Evolutionary conservation across 2,888 invertebrate species (phyloP), one percentile per base, ranked within the genome.

Genomic region (Fissipunctia ypsillon): DNA sequence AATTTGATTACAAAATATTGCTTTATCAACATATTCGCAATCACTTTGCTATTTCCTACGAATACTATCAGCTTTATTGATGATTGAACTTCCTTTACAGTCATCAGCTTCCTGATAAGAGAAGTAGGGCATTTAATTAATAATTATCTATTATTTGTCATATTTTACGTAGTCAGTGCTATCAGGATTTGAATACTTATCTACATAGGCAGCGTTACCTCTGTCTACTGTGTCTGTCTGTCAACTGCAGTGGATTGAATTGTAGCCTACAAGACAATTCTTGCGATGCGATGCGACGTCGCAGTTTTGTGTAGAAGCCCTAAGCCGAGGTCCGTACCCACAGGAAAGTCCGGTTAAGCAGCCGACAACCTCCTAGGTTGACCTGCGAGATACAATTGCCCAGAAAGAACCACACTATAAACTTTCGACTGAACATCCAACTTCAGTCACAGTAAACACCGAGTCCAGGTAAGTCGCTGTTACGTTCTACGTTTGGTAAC

Each of bases 81-180:
- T 69, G 45, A 71, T 50, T 71, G 54, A 25, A 81, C 71, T 77
- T 84, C 83, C 81, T 84, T 69, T 78, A 50, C 56, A 81, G 69
- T 84, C 81, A 81, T 81, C 28, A 31, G 28, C 57, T 67, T 25
- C 19, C 50, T 54, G 81, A 81, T 84, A 83, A 76, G 43, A 56
- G 16, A 76, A 74, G 22, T 81, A 1, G 81, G 19, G 2, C 38
- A 50, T 35, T 28, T 65, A 22, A 54, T 76, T 69, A 69, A 77
- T 54, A 60, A n/a, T 38, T 10, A 56, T 28, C 35, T 56, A 25
- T 41, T 50, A 16, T 75, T 59, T 41, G 28, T 65, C 35, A 48
- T 45, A 52, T 12, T 57, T 19, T 0, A 16, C 10, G 56, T 25
- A 4, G n/a, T 14, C 9, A 45, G 14, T 59, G 6, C 59, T 45